Conservation (phyloP, 2,797 vertebrate species). For the Enteromius trimaculatus region DNA sequence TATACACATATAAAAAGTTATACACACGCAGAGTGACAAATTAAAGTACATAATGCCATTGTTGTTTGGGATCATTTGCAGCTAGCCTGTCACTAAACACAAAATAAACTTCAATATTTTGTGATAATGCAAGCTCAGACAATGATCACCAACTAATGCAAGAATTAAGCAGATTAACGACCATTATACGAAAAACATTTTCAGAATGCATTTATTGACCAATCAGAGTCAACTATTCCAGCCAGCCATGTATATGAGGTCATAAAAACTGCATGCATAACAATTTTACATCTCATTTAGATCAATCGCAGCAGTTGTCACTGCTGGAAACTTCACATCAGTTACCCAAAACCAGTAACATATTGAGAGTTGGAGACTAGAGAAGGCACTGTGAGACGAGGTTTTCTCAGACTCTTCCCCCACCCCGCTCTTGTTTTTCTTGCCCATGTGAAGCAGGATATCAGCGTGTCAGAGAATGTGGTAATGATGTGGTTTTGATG, state of each 20-base stretch:
- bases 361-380: not conserved
- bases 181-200: not conserved
- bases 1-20: not conserved
- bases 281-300: not conserved
- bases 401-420: not conserved
- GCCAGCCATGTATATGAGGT: not conserved
- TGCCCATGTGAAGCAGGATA: conserved; percentile 53
- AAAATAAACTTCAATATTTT: not conserved
- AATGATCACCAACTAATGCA: not conserved
- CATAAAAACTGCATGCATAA: not conserved
- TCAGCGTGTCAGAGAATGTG: conserved; percentile 42
- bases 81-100: not conserved
- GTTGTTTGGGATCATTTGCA: not conserved
- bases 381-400: conserved; percentile 3
- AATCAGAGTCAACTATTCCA: not conserved
- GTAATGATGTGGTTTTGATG: conserved; percentile 47
- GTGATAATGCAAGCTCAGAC: not conserved
- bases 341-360: not conserved
- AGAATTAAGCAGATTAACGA: not conserved
- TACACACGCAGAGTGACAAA: not conserved
- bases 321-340: not conserved
- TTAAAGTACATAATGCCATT: too few species aligned
- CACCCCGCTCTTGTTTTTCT: conserved; percentile 26
- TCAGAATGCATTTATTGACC: not conserved
- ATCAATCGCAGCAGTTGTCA: not conserved